Evolutionary conservation across 2,113 vertebrate genomes (phyloP).

Genomic region (Pholis gunnellus): DNA sequence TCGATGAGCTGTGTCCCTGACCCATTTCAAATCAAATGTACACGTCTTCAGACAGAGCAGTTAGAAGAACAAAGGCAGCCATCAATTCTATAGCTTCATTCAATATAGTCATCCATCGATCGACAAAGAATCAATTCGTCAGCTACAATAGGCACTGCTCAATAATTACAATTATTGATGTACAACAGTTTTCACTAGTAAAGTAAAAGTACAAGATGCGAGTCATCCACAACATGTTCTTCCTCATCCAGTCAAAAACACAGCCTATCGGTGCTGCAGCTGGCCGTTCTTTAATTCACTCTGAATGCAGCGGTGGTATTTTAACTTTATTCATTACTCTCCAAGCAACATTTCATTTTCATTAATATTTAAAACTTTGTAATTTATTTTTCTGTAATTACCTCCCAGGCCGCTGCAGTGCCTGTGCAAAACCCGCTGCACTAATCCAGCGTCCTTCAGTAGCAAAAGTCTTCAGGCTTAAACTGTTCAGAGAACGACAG

Average conservation of each 20-base stretch:
- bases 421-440: not conserved
- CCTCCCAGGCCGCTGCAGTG: not conserved
- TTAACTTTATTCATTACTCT: not conserved
- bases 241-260: not conserved
- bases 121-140: not conserved
- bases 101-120: not conserved
- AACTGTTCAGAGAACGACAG: slow-evolving; percentile 4
- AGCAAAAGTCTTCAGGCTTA: slow-evolving; percentile 4
- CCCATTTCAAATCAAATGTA: not conserved
- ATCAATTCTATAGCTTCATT: slow-evolving; percentile 1
- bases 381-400: slow-evolving; percentile 24
- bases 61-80: not conserved
- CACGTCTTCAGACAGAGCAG: not conserved
- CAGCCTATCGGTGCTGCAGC: not conserved
- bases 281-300: not conserved
- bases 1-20: not conserved
- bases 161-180: not conserved
- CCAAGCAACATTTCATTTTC: slow-evolving; percentile 12
- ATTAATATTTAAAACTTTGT: slow-evolving; percentile 27
- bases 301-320: not conserved
- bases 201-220: slow-evolving; percentile 2
- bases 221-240: not conserved
- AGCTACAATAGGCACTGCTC: not conserved
- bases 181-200: not conserved
- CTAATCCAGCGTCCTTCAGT: not conserved